These are phyloP conservation scores for Erebia ligea DNA, from an alignment of 2,888 invertebrate genomes.

Conservation along the genomic window DNA sequence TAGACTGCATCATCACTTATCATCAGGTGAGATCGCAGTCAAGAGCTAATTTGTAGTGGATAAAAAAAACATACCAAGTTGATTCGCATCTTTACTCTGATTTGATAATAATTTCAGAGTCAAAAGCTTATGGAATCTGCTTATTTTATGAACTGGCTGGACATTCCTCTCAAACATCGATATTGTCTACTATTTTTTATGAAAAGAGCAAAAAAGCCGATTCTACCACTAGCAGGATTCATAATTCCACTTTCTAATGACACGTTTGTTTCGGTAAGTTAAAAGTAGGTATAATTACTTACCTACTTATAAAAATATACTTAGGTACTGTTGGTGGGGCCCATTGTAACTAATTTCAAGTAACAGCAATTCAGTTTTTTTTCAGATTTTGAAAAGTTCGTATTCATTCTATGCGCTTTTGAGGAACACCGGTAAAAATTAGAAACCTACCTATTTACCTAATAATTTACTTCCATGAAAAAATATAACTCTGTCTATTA, in stretches of 20 bases:
- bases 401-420: conserved; percentile 57
- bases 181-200: conserved; percentile 64
- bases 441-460: background rate
- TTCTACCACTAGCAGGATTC: conserved; percentile 65
- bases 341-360: no score
- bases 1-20: no score
- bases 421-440: conserved; percentile 47
- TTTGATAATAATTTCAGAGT: conserved; percentile 48
- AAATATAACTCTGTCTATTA: no score
- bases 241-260: conserved; percentile 68
- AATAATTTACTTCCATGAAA: no score
- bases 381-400: conserved; percentile 55
- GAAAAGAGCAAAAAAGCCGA: conserved; percentile 66
- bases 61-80: no score
- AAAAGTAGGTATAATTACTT: background rate
- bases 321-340: no score
- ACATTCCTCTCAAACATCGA: conserved; percentile 48
- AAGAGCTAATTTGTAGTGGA: no score
- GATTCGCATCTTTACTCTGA: background rate
- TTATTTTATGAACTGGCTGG: conserved; percentile 56
- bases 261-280: conserved; percentile 68
- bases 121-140: conserved; percentile 53
- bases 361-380: no score
- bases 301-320: no score
- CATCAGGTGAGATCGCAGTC: no score